Evolutionary conservation across 2,113 vertebrate species (phyloP).

Genomic region (Tupaia tana): DNA sequence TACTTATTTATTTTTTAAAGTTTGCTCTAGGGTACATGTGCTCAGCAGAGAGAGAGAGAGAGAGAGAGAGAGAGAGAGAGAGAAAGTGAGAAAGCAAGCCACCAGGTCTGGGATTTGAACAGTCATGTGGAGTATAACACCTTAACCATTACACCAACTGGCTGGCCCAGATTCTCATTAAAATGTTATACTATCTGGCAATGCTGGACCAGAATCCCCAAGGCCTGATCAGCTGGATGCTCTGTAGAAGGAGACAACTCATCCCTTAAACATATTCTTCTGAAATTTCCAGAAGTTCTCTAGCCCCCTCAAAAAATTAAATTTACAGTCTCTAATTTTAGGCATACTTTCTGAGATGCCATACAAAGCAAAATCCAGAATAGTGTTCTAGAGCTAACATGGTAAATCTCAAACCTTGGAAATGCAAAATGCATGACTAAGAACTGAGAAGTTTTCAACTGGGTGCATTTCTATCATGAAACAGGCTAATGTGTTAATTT

Average conservation of each 20-base stretch:
- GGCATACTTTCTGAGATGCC: not conserved
- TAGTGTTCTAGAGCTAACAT: not conserved
- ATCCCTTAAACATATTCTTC: not conserved
- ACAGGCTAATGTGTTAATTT: not conserved
- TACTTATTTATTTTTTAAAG: too few species aligned
- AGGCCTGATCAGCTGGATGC: not conserved
- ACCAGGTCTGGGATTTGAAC: too few species aligned
- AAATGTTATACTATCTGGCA: not conserved
- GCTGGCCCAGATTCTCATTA: not conserved
- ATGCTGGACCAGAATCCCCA: not conserved
- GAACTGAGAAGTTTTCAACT: not conserved
- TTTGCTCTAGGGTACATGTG: too few species aligned
- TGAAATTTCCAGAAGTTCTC: not conserved
- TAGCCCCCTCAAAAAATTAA: not conserved
- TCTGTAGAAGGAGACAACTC: not conserved
- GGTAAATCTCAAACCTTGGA: not conserved
- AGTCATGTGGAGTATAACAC: too few species aligned
- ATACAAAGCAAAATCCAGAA: not conserved
- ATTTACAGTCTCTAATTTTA: not conserved
- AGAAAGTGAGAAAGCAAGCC: too few species aligned
- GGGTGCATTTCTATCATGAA: not conserved
- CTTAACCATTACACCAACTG: too few species aligned
- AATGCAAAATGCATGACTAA: conserved; percentile 8
- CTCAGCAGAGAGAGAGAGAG: too few species aligned
- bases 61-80: too few species aligned